Evolutionary conservation across 2,797 vertebrate species (phyloP).

Genomic region (Bovichtus variegatus): DNA sequence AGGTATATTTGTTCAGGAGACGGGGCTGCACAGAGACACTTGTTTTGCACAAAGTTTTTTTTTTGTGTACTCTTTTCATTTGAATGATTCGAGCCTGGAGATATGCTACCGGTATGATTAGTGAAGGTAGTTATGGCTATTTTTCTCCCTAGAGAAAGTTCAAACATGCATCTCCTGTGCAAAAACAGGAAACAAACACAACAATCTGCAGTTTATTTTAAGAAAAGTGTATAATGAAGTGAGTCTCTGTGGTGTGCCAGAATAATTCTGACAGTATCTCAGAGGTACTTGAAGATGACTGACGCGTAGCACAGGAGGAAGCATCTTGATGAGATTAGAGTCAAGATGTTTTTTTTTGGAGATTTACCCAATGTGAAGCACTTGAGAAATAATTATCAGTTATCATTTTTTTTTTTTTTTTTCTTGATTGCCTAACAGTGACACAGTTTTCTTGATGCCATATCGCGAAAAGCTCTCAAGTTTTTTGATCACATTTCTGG

Average conservation of each 20-base stretch:
- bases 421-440: slow-evolving; percentile 46
- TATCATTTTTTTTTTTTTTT: slow-evolving; percentile 3
- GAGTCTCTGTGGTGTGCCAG: slow-evolving; percentile 13
- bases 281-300: slow-evolving; percentile 47
- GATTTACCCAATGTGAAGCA: slow-evolving; percentile 40
- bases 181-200: slow-evolving; percentile 15
- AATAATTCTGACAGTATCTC: slow-evolving; percentile 42
- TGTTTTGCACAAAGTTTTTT: slow-evolving; percentile 15
- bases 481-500: slow-evolving; percentile 63
- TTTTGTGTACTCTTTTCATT: slow-evolving; percentile 18
- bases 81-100: slow-evolving; percentile 30
- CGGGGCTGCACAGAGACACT: background rate
- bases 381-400: slow-evolving; percentile 53
- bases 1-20: too few species aligned
- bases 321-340: slow-evolving; percentile 55
- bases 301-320: slow-evolving; percentile 46
- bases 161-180: slow-evolving; percentile 1
- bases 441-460: slow-evolving; percentile 41
- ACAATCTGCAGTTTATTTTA: slow-evolving; percentile 28
- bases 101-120: background rate
- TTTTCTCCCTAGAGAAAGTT: slow-evolving; percentile 2
- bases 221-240: slow-evolving; percentile 27
- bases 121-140: slow-evolving; percentile 12
- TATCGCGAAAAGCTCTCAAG: slow-evolving; percentile 37
- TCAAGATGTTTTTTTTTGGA: slow-evolving; percentile 29